These are phyloP conservation scores for Hanleya hanleyi DNA, from an alignment of 2,888 invertebrate species.

Conservation along the genomic window DNA sequence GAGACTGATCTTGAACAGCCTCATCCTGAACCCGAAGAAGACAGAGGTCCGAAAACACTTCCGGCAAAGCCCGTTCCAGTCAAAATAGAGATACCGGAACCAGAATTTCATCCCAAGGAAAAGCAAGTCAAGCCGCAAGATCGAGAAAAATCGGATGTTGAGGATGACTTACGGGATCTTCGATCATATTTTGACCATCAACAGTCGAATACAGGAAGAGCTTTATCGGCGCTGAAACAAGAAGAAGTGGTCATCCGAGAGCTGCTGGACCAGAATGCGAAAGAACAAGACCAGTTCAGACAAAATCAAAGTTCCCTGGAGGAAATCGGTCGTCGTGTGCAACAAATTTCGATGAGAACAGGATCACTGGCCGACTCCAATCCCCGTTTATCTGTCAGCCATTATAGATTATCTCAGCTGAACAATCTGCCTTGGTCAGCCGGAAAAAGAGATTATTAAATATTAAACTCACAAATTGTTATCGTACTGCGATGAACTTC, in stretches of 20 bases:
- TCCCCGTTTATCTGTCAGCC: not conserved
- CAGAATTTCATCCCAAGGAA: too few relatives aligned
- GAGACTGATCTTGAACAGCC: too few relatives aligned
- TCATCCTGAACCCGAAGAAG: too few relatives aligned
- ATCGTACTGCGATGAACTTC: too few relatives aligned
- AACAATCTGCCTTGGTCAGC: not conserved
- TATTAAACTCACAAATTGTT: too few relatives aligned
- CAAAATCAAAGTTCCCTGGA: not conserved
- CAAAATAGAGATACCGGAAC: too few relatives aligned
- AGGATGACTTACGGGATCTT: not conserved
- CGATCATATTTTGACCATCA: not conserved
- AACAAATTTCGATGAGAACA: not conserved
- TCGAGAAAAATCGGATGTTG: too few relatives aligned
- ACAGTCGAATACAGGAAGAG: not conserved
- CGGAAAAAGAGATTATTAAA: not conserved
- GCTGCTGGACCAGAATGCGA: not conserved
- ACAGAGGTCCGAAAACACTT: too few relatives aligned
- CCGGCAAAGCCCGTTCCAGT: too few relatives aligned
- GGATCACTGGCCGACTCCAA: not conserved
- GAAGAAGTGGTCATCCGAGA: constrained; percentile 2
- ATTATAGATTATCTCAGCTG: not conserved
- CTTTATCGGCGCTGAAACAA: not conserved
- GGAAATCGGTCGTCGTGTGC: not conserved
- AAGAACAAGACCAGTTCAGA: not conserved
- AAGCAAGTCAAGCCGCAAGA: too few relatives aligned